These are phyloP conservation scores for Polydrusus pterygomalis DNA, from an alignment of 2,888 invertebrate genomes.

Conservation along the genomic window DNA sequence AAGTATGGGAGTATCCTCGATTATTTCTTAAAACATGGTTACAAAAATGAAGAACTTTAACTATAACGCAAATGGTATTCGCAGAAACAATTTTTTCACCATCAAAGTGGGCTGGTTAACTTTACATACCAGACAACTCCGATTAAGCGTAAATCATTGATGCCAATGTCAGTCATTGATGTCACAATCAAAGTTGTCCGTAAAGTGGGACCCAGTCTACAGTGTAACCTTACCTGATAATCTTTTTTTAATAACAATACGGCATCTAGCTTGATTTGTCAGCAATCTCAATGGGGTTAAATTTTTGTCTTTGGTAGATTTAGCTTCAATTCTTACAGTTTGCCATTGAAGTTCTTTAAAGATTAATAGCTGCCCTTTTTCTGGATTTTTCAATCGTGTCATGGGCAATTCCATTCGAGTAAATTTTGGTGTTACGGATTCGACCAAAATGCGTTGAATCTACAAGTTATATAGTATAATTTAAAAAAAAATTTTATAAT, in stretches of 20 bases:
- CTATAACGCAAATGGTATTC: no score
- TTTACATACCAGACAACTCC: no score
- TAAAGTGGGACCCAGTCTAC: no score
- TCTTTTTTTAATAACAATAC: slow-evolving; percentile 96
- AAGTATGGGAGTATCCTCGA: no score
- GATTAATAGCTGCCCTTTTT: slow-evolving; percentile 91
- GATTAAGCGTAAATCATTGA: no score
- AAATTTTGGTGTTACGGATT: slow-evolving; percentile 96
- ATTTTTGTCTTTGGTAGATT: slow-evolving; percentile 83
- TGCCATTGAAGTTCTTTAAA: slow-evolving; percentile 99
- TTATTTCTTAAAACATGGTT: no score
- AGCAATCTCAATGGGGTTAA: slow-evolving; percentile 93
- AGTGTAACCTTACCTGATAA: slow-evolving; percentile 79
- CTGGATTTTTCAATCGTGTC: slow-evolving; percentile 93
- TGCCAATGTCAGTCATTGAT: no score
- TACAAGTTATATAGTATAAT: slow-evolving; percentile 69
- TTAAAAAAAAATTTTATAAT: no score
- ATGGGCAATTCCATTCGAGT: slow-evolving; percentile 89
- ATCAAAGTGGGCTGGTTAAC: no score
- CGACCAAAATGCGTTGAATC: slow-evolving; percentile 94
- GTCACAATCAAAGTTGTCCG: no score
- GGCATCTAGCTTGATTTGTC: slow-evolving; percentile 94
- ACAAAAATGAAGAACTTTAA: no score
- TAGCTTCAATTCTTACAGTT: slow-evolving; percentile 95
- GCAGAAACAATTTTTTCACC: no score